These are phyloP conservation scores for Chiloscyllium punctatum DNA, from an alignment of 2,797 vertebrate species.

Conservation along the genomic window DNA sequence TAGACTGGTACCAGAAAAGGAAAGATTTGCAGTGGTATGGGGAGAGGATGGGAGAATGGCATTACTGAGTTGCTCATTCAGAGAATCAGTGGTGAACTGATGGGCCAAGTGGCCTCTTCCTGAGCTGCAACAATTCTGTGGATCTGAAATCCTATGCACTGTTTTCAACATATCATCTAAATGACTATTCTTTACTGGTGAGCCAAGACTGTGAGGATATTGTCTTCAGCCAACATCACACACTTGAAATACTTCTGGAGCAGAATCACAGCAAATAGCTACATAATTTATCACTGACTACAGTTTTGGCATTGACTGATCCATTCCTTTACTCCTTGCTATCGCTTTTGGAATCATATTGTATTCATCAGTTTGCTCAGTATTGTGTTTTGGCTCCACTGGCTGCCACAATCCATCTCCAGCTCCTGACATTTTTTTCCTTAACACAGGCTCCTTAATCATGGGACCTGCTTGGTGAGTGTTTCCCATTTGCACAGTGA, in stretches of 20 bases:
- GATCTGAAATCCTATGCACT: background rate
- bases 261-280: background rate
- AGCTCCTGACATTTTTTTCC: background rate
- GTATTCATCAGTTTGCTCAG: constrained; percentile 2
- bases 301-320: background rate
- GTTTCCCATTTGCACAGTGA: background rate
- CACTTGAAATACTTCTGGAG: background rate
- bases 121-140: too few relatives aligned
- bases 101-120: too few relatives aligned
- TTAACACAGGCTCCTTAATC: background rate
- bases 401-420: constrained; percentile 12
- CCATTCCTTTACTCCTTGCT: background rate
- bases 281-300: background rate
- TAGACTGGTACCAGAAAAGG: too few relatives aligned
- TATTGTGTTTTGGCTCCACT: background rate
- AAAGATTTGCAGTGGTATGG: too few relatives aligned
- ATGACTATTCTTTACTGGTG: background rate
- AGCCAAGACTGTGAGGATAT: background rate
- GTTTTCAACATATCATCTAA: background rate
- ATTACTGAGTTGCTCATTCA: too few relatives aligned
- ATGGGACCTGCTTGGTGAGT: background rate
- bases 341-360: background rate
- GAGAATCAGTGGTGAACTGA: too few relatives aligned
- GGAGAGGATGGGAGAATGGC: too few relatives aligned
- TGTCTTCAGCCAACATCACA: background rate